A percentile compares a stretch with the other conserved stretches of the same genome.
phyloP scores from a whole-genome alignment of 2,888 invertebrate species.

The Lymantria dispar region DNA sequence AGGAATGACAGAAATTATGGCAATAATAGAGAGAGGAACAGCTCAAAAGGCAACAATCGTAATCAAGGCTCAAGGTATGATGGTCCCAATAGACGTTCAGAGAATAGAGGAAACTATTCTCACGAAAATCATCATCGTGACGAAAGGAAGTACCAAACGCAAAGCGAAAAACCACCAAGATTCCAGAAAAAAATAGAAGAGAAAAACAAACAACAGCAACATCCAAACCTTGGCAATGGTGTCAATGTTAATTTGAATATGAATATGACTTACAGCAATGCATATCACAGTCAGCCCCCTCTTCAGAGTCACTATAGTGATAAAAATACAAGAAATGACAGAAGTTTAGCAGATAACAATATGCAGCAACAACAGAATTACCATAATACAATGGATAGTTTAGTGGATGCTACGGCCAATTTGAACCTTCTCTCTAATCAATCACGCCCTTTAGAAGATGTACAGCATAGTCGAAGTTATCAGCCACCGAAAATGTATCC shows the following conservation, averaged over 20 bases:
- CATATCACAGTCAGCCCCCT: slow-evolving; percentile 49
- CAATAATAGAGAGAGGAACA: slow-evolving; percentile 57
- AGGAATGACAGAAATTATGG: slow-evolving; percentile 56
- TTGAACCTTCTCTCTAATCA: slow-evolving; percentile 55
- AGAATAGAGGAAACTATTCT: slow-evolving; percentile 59
- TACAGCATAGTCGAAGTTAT: slow-evolving; percentile 47
- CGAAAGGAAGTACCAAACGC: slow-evolving; percentile 67
- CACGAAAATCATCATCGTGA: slow-evolving; percentile 66
- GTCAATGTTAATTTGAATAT: slow-evolving; percentile 40
- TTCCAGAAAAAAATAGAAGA: slow-evolving; percentile 83
- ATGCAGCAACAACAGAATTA: slow-evolving; percentile 50
- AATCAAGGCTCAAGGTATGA: slow-evolving; percentile 62
- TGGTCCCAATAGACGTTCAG: slow-evolving; percentile 50
- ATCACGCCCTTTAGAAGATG: slow-evolving; percentile 43
- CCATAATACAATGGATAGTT: slow-evolving; percentile 54
- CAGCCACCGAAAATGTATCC: slow-evolving; percentile 44
- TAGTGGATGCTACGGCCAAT: slow-evolving; percentile 62
- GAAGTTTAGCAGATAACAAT: slow-evolving; percentile 52
- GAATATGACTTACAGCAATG: slow-evolving; percentile 55
- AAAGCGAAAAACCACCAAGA: slow-evolving; percentile 82
- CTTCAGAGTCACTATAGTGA: slow-evolving; percentile 52
- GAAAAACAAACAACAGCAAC: slow-evolving; percentile 64
- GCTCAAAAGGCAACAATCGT: slow-evolving; percentile 56
- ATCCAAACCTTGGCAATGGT: slow-evolving; percentile 38
- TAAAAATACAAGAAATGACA: slow-evolving; percentile 53